Conservation (phyloP, 2,888 invertebrate species). For the Formica aserva region DNA sequence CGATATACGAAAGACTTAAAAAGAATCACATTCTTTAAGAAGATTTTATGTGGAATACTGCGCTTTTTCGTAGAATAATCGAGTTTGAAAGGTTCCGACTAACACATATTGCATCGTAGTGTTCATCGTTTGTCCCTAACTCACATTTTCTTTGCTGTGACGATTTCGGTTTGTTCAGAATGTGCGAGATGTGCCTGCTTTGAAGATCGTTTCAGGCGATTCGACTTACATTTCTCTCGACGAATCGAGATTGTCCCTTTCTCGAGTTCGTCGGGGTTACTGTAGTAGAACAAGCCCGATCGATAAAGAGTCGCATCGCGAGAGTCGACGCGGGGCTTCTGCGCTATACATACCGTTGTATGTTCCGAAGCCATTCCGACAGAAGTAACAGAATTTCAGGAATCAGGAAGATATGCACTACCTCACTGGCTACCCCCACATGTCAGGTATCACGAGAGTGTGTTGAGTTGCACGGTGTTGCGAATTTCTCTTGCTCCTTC, state of each 20-base stretch:
- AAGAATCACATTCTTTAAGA: slow-evolving; percentile 7
- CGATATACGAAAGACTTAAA: not conserved
- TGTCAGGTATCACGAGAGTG: slow-evolving; percentile 75
- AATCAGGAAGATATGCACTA: slow-evolving; percentile 63
- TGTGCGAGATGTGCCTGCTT: slow-evolving; percentile 71
- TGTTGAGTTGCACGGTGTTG: slow-evolving; percentile 83
- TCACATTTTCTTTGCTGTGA: slow-evolving; percentile 61
- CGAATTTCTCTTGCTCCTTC: slow-evolving; percentile 68
- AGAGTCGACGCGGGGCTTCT: slow-evolving; percentile 36
- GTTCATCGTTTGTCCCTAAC: slow-evolving; percentile 61
- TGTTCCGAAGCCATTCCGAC: slow-evolving; percentile 36
- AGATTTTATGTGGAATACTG: slow-evolving; percentile 17
- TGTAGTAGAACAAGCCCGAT: slow-evolving; percentile 53
- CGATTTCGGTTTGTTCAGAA: slow-evolving; percentile 63
- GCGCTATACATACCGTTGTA: slow-evolving; percentile 16
- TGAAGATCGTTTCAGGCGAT: slow-evolving; percentile 47
- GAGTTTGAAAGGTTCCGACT: slow-evolving; percentile 60
- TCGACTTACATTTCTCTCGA: slow-evolving; percentile 35
- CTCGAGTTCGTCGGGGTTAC: slow-evolving; percentile 48
- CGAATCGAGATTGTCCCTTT: slow-evolving; percentile 37
- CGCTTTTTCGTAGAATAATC: slow-evolving; percentile 43
- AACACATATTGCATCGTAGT: slow-evolving; percentile 63
- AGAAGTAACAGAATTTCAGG: slow-evolving; percentile 67
- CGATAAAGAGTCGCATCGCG: slow-evolving; percentile 47
- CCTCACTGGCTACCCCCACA: slow-evolving; percentile 79